These are phyloP conservation scores for Macrotrachela quadricornifera DNA, from an alignment of 1,140 invertebrate genomes.

Conservation along the genomic window DNA sequence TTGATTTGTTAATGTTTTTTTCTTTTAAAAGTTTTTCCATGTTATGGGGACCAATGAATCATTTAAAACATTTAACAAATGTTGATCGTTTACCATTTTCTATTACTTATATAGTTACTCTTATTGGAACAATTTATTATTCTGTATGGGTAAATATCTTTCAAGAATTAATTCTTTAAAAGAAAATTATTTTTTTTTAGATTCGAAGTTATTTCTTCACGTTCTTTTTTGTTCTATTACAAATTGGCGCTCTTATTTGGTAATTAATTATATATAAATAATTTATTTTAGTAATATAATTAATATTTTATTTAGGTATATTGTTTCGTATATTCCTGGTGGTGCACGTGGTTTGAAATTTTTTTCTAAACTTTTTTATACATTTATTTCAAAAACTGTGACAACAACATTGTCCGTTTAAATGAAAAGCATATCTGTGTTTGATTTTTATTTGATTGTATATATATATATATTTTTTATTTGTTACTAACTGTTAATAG, in stretches of 20 bases:
- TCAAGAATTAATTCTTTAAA: too few relatives aligned
- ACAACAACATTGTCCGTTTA: slow-evolving; percentile 21
- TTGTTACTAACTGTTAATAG: too few relatives aligned
- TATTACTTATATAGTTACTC: slow-evolving; percentile 51
- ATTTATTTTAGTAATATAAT: slow-evolving; percentile 7
- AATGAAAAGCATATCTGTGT: background rate
- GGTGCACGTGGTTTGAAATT: slow-evolving; percentile 68
- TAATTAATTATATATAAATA: background rate
- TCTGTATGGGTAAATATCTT: slow-evolving; percentile 37
- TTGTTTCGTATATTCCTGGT: slow-evolving; percentile 69
- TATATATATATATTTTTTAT: too few relatives aligned
- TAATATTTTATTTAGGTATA: slow-evolving; percentile 36
- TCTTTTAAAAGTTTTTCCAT: slow-evolving; percentile 55
- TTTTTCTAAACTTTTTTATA: slow-evolving; percentile 60
- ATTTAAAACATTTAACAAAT: slow-evolving; percentile 64
- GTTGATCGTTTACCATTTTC: slow-evolving; percentile 56
- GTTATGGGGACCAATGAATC: slow-evolving; percentile 63
- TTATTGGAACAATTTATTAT: slow-evolving; percentile 70
- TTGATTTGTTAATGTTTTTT: background rate
- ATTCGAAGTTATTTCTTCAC: slow-evolving; percentile 36
- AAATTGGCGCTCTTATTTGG: slow-evolving; percentile 66
- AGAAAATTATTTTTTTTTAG: slow-evolving; percentile 55
- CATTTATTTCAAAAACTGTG: slow-evolving; percentile 30
- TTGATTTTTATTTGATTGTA: too few relatives aligned
- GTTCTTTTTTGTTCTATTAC: slow-evolving; percentile 57